Evolutionary conservation across 2,113 vertebrate species (phyloP).

Genomic region (Meriones unguiculatus): DNA sequence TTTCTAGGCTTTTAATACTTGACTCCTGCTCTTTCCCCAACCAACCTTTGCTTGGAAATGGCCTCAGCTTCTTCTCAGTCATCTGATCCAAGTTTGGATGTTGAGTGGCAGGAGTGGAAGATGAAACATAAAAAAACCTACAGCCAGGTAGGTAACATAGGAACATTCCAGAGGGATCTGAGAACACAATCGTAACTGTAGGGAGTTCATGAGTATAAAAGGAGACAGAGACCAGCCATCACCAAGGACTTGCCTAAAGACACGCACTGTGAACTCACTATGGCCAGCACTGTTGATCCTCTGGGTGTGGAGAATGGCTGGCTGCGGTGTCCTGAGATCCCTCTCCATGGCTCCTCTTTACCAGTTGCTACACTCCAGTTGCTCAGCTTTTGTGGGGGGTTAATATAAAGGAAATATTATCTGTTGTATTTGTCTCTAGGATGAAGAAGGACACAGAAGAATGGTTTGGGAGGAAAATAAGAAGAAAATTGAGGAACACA

Average conservation of each 20-base stretch:
- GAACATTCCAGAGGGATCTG: background rate
- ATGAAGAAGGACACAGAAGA: conserved; percentile 94
- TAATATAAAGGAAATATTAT: background rate
- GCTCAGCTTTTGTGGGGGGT: background rate
- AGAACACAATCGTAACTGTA: background rate
- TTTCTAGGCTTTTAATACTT: conserved; percentile 81
- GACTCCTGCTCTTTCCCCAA: conserved; percentile 75
- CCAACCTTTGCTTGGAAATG: conserved; percentile 85
- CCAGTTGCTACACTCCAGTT: background rate
- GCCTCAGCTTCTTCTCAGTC: conserved; percentile 86
- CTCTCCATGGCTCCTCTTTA: background rate
- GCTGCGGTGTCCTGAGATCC: background rate
- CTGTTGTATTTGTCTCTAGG: conserved; percentile 82
- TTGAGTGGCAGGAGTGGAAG: conserved; percentile 94
- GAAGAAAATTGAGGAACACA: conserved; percentile 94
- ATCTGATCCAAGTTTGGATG: conserved; percentile 88
- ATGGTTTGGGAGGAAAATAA: conserved; percentile 97
- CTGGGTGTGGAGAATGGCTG: background rate
- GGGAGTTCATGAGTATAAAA: background rate
- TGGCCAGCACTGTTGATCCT: background rate
- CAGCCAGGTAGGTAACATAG: conserved; percentile 86
- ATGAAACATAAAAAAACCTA: conserved; percentile 90
- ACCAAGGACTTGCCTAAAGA: background rate
- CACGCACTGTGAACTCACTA: background rate
- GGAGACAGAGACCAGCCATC: background rate